Percentiles rank a stretch among this genome's conserved stretches.
These are phyloP conservation scores for Drosophila phalerata DNA, from an alignment of 2,888 invertebrate species.

Conservation along the genomic window DNA sequence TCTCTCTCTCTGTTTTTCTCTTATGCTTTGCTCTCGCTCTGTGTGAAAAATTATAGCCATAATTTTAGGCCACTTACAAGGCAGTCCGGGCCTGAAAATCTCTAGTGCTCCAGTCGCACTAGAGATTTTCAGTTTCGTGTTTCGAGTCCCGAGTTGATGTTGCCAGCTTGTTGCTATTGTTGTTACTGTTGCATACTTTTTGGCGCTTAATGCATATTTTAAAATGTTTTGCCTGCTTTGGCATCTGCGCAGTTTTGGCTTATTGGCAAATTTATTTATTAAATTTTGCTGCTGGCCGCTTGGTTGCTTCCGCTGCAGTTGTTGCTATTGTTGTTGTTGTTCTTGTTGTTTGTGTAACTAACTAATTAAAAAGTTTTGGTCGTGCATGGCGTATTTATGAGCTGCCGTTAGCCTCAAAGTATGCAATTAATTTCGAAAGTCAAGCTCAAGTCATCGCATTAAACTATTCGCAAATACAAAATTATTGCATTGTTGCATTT, in stretches of 20 bases:
- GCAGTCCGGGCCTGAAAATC: constrained; percentile 39
- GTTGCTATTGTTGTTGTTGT: constrained; percentile 40
- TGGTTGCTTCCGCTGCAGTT: constrained; percentile 41
- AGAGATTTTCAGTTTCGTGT: constrained; percentile 9
- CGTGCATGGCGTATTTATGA: constrained; percentile 47
- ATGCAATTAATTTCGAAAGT: constrained; percentile 68
- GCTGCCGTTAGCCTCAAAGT: constrained; percentile 59
- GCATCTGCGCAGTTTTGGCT: constrained; percentile 68
- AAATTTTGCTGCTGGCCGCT: constrained; percentile 58
- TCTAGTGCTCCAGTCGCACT: constrained; percentile 22
- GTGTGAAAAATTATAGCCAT: constrained; percentile 75
- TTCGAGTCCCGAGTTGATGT: constrained; percentile 29
- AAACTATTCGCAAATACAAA: constrained; percentile 61
- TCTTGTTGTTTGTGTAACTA: constrained; percentile 59
- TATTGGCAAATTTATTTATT: constrained; percentile 78
- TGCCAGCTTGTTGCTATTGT: constrained; percentile 40
- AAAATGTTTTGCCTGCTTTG: constrained; percentile 53
- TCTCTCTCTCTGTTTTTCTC: not conserved
- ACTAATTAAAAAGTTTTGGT: constrained; percentile 74
- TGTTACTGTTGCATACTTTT: constrained; percentile 54
- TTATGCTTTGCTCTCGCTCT: constrained; percentile 23
- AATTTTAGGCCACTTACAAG: constrained; percentile 72
- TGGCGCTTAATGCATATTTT: constrained; percentile 71
- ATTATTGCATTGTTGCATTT: constrained; percentile 78
- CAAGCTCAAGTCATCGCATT: constrained; percentile 57